Conservation (phyloP, 2,888 invertebrate species). For the Galerucella nymphaeae region DNA sequence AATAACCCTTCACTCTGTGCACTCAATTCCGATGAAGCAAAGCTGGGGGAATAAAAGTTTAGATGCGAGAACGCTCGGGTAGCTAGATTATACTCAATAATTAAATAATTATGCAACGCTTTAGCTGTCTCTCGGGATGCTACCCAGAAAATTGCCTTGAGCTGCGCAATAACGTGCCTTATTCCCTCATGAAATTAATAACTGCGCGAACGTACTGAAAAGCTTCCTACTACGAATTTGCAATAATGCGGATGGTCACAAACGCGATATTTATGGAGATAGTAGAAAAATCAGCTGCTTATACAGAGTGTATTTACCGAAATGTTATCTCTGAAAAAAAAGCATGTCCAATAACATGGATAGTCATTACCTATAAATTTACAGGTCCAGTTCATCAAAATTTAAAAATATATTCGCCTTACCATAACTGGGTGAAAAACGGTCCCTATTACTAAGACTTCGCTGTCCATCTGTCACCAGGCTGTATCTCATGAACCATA, state of each 20-base stretch:
- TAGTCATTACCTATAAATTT: too few relatives aligned
- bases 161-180: conserved; percentile 65
- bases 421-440: too few relatives aligned
- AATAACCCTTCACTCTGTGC: conserved; percentile 21
- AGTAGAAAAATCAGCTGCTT: background rate
- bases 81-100: conserved; percentile 66
- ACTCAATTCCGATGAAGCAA: conserved; percentile 4
- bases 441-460: too few relatives aligned
- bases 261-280: background rate
- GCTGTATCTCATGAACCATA: too few relatives aligned
- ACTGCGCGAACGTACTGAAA: conserved; percentile 49
- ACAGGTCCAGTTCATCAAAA: too few relatives aligned
- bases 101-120: conserved; percentile 67
- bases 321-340: too few relatives aligned
- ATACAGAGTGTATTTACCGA: background rate
- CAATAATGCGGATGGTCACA: conserved; percentile 20
- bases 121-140: conserved; percentile 62
- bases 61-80: conserved; percentile 43
- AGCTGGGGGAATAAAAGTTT: conserved; percentile 29
- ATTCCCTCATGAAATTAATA: conserved; percentile 67
- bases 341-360: too few relatives aligned
- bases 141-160: conserved; percentile 63
- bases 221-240: conserved; percentile 18
- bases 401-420: too few relatives aligned
- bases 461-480: too few relatives aligned